A percentile compares a stretch with the other conserved stretches of the same genome.
Evolutionary conservation across 2,113 vertebrate species (phyloP).

Genomic region (Ailurus styani): DNA sequence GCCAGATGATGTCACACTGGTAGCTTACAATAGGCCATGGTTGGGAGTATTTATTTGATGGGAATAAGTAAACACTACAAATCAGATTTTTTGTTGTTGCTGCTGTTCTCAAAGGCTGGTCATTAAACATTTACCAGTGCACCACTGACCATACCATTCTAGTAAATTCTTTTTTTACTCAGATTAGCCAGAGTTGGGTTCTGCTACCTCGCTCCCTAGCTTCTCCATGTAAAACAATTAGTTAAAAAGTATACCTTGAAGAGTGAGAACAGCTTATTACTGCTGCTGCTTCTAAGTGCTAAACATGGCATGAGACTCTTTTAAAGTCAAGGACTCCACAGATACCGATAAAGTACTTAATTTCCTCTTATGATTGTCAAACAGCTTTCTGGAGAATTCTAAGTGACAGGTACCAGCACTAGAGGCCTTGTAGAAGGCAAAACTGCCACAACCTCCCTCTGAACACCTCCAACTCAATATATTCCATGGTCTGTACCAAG

Average conservation of each 20-base stretch:
- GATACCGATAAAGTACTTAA: conserved; percentile 38
- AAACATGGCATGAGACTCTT: not conserved
- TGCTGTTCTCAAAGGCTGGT: not conserved
- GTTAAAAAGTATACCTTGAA: not conserved
- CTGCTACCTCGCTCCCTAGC: not conserved
- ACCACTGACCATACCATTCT: not conserved
- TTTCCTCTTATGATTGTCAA: conserved; percentile 50
- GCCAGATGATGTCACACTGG: not conserved
- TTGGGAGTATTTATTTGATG: not conserved
- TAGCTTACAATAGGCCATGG: not conserved
- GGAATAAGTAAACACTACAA: not conserved
- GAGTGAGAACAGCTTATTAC: conserved; percentile 30
- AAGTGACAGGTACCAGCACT: conserved; percentile 7
- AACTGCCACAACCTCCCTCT: not conserved
- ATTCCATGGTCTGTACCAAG: not conserved
- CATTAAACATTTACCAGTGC: not conserved
- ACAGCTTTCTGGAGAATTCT: conserved; percentile 5
- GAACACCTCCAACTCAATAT: not conserved
- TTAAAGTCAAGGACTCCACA: conserved; percentile 24
- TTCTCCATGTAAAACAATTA: conserved; percentile 28
- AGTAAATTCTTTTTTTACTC: not conserved
- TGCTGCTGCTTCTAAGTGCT: conserved; percentile 3
- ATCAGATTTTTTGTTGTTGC: not conserved
- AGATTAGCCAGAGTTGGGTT: not conserved
- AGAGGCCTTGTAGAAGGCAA: not conserved